A percentile compares a stretch with the other conserved stretches of the same genome.
Conservation (phyloP, 2,888 invertebrate species). For the Notodromas monacha region DNA sequence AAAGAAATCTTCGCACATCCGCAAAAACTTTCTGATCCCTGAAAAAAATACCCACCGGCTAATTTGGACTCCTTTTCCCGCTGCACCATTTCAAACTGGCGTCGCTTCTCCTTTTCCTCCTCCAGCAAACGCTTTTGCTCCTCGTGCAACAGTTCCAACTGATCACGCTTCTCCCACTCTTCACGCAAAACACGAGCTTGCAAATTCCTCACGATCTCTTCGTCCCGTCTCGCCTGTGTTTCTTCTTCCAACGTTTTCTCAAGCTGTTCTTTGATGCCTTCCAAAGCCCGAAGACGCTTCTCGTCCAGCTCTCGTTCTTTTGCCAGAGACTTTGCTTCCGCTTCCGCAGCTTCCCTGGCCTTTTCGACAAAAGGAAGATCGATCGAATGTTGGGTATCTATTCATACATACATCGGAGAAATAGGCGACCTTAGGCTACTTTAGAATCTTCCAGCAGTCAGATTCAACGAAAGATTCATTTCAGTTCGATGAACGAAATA, state of each 20-base stretch:
- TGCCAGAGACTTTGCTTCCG: constrained; percentile 27
- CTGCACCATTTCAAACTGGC: constrained; percentile 35
- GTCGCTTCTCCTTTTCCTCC: constrained; percentile 35
- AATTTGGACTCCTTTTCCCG: constrained; percentile 32
- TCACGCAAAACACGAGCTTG: constrained; percentile 30
- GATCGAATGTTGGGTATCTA: constrained; percentile 9
- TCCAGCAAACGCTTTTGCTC: constrained; percentile 36
- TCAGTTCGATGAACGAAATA: too few species aligned
- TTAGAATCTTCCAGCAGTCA: too few species aligned
- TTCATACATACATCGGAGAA: too few species aligned
- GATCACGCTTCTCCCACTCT: constrained; percentile 50
- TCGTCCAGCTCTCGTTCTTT: constrained; percentile 34
- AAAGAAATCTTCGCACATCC: too few species aligned
- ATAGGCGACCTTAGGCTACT: too few species aligned
- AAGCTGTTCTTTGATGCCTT: constrained; percentile 30
- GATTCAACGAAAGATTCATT: too few species aligned
- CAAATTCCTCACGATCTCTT: constrained; percentile 30
- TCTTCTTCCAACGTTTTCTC: constrained; percentile 41
- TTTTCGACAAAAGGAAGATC: constrained; percentile 12
- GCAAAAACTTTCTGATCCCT: too few species aligned
- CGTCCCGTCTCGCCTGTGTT: constrained; percentile 47
- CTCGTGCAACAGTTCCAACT: constrained; percentile 39
- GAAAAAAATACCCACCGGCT: constrained; percentile 27
- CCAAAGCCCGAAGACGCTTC: constrained; percentile 33
- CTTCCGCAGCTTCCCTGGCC: constrained; percentile 21